Evolutionary conservation across 2,888 invertebrate species (phyloP).

Genomic region (Melanostoma scalare): DNA sequence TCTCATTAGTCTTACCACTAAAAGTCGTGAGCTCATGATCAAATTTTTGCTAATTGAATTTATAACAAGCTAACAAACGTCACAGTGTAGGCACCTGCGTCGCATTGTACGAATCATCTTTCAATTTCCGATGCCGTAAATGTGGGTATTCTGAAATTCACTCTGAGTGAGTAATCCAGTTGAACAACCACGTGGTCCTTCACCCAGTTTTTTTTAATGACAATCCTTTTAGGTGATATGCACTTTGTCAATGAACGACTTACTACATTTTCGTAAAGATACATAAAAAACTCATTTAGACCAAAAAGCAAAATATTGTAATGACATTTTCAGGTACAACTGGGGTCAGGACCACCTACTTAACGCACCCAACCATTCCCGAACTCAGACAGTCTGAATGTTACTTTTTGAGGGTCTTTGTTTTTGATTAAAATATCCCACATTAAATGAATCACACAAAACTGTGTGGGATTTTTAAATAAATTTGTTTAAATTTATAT

Average conservation of each 20-base stretch:
- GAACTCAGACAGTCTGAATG: constrained; percentile 3
- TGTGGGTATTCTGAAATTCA: background rate
- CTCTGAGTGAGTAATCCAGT: background rate
- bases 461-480: constrained; percentile 11
- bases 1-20: constrained; percentile 6
- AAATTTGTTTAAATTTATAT: background rate
- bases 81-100: background rate
- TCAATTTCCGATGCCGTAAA: background rate
- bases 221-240: constrained; percentile 9
- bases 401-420: background rate
- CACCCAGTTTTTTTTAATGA: constrained; percentile 7
- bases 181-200: constrained; percentile 4
- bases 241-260: constrained; percentile 17
- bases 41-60: background rate
- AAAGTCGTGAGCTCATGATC: constrained; percentile 14
- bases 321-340: constrained; percentile 20
- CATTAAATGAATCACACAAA: constrained; percentile 27
- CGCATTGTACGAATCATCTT: background rate
- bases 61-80: background rate
- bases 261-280: constrained; percentile 10
- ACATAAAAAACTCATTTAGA: background rate
- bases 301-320: background rate
- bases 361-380: constrained; percentile 9
- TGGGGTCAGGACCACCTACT: constrained; percentile 9
- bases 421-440: constrained; percentile 11